Evolutionary conservation across 2,113 vertebrate genomes (phyloP), one percentile per base, ranked within the genome.

Genomic region (Corythornis madagascariensis): DNA sequence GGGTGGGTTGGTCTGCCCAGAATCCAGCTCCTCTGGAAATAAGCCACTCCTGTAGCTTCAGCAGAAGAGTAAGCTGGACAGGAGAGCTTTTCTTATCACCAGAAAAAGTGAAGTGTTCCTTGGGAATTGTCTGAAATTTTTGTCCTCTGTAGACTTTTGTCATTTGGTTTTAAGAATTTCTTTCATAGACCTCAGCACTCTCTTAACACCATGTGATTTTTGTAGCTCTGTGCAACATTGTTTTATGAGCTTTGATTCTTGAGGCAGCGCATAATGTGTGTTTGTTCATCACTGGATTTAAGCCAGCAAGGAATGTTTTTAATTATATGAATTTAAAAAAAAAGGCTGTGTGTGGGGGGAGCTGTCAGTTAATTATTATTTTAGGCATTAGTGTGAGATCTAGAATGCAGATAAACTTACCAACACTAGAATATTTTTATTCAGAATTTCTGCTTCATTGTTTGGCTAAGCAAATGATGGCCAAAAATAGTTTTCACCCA

Each of bases 351-450:
- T 50, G 86, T 19, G 20, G 67, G 71, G 84, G 69, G 70, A 96
- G 87, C 94, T 89, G 94, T 93, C 92, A 91, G 86, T 92, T 96
- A 96, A 94, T 96, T 88, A 96, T 96, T 96, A 95, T 95, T 95
- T 91, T 91, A 94, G 73, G 92, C 89, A 92, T 94, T 88, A 86
- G 92, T 60, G 66, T 71, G 85, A 94, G 92, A 95, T 95, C 38
- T 87, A 87, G 82, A 94, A 93, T 57, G 85, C 33, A 89, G 96
- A 96, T 96, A 94, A 91, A 87, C 31, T 86, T 88, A 80, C 57
- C 57, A 89, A 28, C 6, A 8, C 77, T 48, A 35, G 64, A 96
- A 89, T 93, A 77, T 83, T 94, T 94, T 89, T 89, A 33, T 83
- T 91, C 64, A 67, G 84, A 82, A 92, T 89, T 92, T 91, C 82